phyloP scores from a whole-genome alignment of 2,113 vertebrate genomes.

The Pristiophorus japonicus region DNA sequence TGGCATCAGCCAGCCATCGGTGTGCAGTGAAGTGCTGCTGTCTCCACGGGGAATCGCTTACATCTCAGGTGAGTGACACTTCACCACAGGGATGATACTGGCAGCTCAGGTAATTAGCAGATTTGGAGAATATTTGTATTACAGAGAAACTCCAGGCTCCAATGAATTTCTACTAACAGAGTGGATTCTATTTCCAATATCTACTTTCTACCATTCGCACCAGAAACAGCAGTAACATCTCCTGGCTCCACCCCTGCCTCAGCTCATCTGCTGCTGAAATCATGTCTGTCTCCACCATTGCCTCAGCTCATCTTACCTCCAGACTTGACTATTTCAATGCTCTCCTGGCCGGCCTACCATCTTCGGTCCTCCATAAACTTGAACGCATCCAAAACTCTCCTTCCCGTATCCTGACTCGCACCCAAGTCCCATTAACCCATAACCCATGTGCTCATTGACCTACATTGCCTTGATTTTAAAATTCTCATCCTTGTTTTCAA shows the following conservation, averaged over 20 bases:
- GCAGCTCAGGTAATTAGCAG: background rate
- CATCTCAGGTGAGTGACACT: slow-evolving; percentile 40
- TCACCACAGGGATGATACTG: background rate
- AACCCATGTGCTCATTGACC: background rate
- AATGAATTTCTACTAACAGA: background rate
- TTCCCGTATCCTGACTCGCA: background rate
- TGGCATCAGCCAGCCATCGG: slow-evolving; percentile 42
- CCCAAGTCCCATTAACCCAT: background rate
- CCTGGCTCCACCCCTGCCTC: background rate
- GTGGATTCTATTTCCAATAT: background rate
- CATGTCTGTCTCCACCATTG: background rate
- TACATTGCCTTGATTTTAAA: background rate
- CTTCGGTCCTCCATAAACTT: background rate
- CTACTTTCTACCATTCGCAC: background rate
- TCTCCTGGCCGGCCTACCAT: background rate
- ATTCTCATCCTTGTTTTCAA: background rate
- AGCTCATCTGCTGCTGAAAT: background rate
- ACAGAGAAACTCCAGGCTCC: background rate
- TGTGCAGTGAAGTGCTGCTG: slow-evolving; percentile 45
- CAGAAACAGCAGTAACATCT: background rate
- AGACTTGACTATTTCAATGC: background rate
- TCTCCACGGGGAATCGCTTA: slow-evolving; percentile 43
- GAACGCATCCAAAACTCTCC: background rate
- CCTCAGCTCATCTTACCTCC: background rate
- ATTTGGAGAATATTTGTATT: background rate